Evolutionary conservation across 2,797 vertebrate genomes (phyloP), one percentile per base, ranked within the genome.

Genomic region (Triplophysa bombifrons): DNA sequence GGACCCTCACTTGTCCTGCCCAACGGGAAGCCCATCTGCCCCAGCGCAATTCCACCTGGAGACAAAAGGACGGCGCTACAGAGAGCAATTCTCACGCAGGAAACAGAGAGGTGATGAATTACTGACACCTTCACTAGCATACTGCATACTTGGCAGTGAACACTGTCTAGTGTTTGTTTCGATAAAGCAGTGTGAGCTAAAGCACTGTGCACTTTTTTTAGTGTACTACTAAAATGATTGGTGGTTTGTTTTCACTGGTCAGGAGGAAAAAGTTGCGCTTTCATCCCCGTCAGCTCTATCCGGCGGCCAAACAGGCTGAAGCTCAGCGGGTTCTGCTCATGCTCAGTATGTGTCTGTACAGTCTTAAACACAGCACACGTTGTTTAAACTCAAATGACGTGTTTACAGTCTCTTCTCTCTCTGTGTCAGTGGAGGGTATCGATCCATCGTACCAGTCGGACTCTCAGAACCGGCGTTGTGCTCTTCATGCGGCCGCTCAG

Each of bases 291-390:
- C 96, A 98, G 85, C 91, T 98, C 8, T 97, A 97, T 84, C 94
- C 96, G 3, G 95, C 95, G 0, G 95, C 96, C 84, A 98, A 97
- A 74, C 96, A 96, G 86, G 96, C 95, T 0, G 96, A 98, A 73
- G 94, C 95, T n/a, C 95, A 96, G 88, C 93, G 95, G 74, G 96
- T 98, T 66, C 91, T 98, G 84, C 94, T 97, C 61, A 97, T 98
- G 96, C 92, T 98, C 65, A 87, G 96, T 98, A 88, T 93, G 96
- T 96, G 16, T 34, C 34, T 44, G 38, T 25, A 17, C n/a, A 60
- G 16, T 14, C 4, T 11, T 17, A 10, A n/a, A 55, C n/a, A 20
- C 19, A 55, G 3, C 27, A 41, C 30, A 51, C 19, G 20, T 50
- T 9, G 25, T 30, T 12, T 44, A 27, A 41, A 61, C 25, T 6